Conservation (phyloP, 2,113 vertebrate genomes). For the Tachysurus fulvidraco region DNA sequence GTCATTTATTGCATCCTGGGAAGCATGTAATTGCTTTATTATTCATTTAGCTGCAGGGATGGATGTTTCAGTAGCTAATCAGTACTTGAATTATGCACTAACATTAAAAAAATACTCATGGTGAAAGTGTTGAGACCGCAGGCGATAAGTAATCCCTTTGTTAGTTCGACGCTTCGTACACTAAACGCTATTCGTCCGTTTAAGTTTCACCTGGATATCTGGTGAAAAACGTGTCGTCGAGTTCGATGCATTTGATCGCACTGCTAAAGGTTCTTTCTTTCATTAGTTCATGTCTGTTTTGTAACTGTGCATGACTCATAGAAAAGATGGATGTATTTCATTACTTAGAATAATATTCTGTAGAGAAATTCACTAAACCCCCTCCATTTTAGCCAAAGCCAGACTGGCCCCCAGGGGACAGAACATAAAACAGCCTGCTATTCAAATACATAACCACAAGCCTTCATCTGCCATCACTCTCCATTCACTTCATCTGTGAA, state of each 20-base stretch:
- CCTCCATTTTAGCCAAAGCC: constrained; percentile 13
- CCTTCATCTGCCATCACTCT: background rate
- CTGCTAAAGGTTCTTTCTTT: background rate
- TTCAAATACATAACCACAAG: constrained; percentile 21
- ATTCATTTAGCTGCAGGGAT: constrained; percentile 35
- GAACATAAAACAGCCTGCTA: constrained; percentile 15
- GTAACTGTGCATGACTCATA: constrained; percentile 14
- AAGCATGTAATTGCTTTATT: constrained; percentile 31
- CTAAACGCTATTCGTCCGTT: background rate
- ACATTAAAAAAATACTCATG: background rate
- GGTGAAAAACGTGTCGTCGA: background rate
- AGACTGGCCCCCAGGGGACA: constrained; percentile 15
- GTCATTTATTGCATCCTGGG: constrained; percentile 10
- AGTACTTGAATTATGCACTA: constrained; percentile 26
- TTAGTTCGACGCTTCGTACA: background rate
- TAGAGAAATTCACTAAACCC: constrained; percentile 14
- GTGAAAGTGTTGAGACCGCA: constrained; percentile 7
- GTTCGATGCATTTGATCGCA: background rate
- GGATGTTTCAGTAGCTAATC: constrained; percentile 29
- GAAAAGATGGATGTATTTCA: constrained; percentile 32
- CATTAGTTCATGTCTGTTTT: constrained; percentile 12
- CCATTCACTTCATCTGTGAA: constrained; percentile 4
- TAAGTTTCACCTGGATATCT: background rate
- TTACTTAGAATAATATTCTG: constrained; percentile 30
- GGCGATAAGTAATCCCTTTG: background rate